These are phyloP conservation scores for Saturnia pavonia DNA, from an alignment of 2,888 invertebrate genomes.

Conservation along the genomic window DNA sequence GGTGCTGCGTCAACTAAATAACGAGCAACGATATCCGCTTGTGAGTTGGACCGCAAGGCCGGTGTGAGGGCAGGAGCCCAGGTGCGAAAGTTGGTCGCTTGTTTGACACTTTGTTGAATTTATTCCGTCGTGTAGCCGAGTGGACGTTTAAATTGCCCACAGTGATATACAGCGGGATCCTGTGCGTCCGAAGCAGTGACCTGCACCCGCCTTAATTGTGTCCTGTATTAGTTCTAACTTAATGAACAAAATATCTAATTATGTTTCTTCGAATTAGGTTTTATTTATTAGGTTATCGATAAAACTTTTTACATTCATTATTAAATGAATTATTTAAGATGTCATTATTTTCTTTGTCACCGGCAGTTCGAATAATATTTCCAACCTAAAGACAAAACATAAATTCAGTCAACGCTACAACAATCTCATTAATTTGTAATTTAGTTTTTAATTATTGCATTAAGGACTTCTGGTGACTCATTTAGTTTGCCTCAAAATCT, in stretches of 20 bases:
- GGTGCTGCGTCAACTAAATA: neutral
- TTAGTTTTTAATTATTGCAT: no score
- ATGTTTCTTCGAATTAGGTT: neutral
- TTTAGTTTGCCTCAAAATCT: no score
- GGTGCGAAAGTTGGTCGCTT: conserved; percentile 64
- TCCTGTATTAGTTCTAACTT: conserved; percentile 23
- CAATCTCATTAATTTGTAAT: no score
- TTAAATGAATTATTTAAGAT: neutral
- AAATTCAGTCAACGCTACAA: no score
- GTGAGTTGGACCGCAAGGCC: conserved; percentile 20
- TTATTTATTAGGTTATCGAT: neutral
- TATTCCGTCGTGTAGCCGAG: conserved; percentile 49
- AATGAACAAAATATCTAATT: conserved; percentile 7
- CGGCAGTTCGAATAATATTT: neutral
- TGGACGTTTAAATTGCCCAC: conserved; percentile 55
- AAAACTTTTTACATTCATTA: neutral
- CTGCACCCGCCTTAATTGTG: conserved; percentile 29
- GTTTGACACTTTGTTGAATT: conserved; percentile 70
- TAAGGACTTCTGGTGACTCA: no score
- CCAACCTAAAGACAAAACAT: no score
- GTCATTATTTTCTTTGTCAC: neutral
- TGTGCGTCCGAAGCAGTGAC: conserved; percentile 20
- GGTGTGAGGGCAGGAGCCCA: conserved; percentile 41
- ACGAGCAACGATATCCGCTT: conserved; percentile 16
- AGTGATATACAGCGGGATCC: conserved; percentile 25